Base-by-base conservation (phyloP, 2,888 invertebrate species). In the Dynastes hyllus region DNA sequence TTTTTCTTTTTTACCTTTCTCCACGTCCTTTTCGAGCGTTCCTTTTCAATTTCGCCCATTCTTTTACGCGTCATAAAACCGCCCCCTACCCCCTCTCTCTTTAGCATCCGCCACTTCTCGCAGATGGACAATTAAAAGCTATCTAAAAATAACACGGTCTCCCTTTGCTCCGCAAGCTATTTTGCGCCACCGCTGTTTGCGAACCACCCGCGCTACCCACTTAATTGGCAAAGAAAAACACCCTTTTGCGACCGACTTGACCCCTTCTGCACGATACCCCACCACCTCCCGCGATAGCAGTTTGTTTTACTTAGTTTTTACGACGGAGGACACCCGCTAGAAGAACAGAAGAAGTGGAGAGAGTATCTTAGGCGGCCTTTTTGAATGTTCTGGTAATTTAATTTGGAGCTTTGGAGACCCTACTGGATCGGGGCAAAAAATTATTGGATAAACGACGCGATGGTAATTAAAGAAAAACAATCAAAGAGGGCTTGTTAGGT, bases 151-250 rank as follows among this genome's bases (percentile, higher is more conserved):
- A 63, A 63, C 63, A 63, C 27, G 32, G 13, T 9, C 29, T 8
- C 45, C 11, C 45, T 11, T 9, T 8, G 9, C 45, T 11, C 9
- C 45, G 45, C 45, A 8, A 45, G 45, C 45, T 45, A 45, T 45
- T 45, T 45, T 45, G 45, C 45, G 45, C 45, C 45, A 8, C 45
- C 8, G 45, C 11, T 45, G 45, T 45, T 9, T 2, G 45, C 8
- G 45, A 6, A 9, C 45, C 45, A 45, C 45, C 45, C 45, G 45
- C 45, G 45, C 45, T 45, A n/a, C 63, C 63, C 63, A 63, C 63
- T 63, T 63, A 63, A 63, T 63, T 63, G 63, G 63, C 29, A 63
- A 63, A 63, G 63, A 63, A 63, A 63, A 29, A 63, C 63, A 63
- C 63, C 63, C 27, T 29, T 63, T 61, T 61, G 61, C 29, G 61